Evolutionary conservation across 2,888 invertebrate species (phyloP), one percentile per base, ranked within the genome.

Genomic region (Calliopum simillimum): DNA sequence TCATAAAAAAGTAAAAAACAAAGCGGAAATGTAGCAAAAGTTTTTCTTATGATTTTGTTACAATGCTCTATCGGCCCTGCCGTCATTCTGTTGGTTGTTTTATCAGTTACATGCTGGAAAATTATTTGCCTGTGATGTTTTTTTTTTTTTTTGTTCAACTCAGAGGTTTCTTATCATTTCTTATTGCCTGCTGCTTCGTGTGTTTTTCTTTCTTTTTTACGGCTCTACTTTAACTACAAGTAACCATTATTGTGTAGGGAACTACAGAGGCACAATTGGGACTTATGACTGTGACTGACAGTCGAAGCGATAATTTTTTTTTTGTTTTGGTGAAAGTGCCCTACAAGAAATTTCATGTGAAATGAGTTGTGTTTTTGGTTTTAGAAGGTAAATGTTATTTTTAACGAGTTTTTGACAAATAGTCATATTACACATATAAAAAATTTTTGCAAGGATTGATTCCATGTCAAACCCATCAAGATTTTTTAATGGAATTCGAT

Each of bases 281-380:
- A 53, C 51, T 55, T 55, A 65, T 53, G 65, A 53, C 65, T 25
- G 11, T 65, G 65, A 63, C 47, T 49, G 63, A 65, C 65, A 65
- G 33, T 23, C 14, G 19, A 33, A 46, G 5, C 16, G 63, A 33
- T 33, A 33, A 33, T 8, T 33, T 33, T 33, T 33, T 33, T 33
- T 33, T 33, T 33, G 8, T 4, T 1, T 5, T 33, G 33, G 33
- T 33, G 33, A 8, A 33, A 33, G 33, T 33, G 8, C 8, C 33
- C 33, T 8, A 33, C 8, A 8, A 33, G 33, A 33, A 33, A 33
- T 33, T 33, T 33, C n/a, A n/a, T n/a, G n/a, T n/a, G n/a, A n/a
- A n/a, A n/a, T n/a, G n/a, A n/a, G n/a, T n/a, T n/a, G n/a, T n/a
- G n/a, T n/a, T n/a, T n/a, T n/a, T n/a, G n/a, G n/a, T n/a, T n/a